Evolutionary conservation across 2,888 invertebrate genomes (phyloP), one percentile per base, ranked within the genome.

Genomic region (Bellardia pandia): DNA sequence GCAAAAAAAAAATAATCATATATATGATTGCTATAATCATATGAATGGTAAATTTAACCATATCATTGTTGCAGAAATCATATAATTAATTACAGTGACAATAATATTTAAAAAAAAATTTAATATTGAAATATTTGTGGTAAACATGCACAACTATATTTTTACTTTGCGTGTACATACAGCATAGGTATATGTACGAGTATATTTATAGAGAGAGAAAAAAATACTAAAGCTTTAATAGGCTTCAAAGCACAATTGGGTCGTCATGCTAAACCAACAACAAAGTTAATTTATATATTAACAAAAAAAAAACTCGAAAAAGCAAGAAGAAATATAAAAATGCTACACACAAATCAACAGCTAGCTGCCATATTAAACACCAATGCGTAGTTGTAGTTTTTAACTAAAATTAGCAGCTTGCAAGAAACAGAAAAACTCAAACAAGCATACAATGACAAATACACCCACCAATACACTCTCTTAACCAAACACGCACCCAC

Each of bases 181-280:
- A 23, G 23, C 23, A 23, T 23, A 1, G 23, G 23, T 23, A 23
- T 23, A 23, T 23, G 23, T 23, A 23, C 48, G 16, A 40, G 40
- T n/a, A 58, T 48, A 51, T 23, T 3, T 37, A 11, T 62, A 37
- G 13, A 77, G n/a, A 9, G 5, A 2, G 42, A 42, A 11, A 68
- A 16, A 53, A 58, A 64, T n/a, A 85, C 80, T 48, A 75, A 85
- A 69, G 77, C 79, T 79, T 85, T 78, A 75, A 81, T 72, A 87
- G 69, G 89, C 89, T 88, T 86, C 88, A 88, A 78, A 76, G 88
- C 88, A 88, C 88, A 89, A 89, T 89, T 88, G 85, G 89, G 89
- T 89, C 89, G 89, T 75, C 75, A 87, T 87, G 87, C 87, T 87
- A 85, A 76, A 68, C 72, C 71, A 78, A 78, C 82, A 74, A 78